Evolutionary conservation across 1,140 invertebrate genomes (phyloP).

Genomic region (Octopus sinensis): DNA sequence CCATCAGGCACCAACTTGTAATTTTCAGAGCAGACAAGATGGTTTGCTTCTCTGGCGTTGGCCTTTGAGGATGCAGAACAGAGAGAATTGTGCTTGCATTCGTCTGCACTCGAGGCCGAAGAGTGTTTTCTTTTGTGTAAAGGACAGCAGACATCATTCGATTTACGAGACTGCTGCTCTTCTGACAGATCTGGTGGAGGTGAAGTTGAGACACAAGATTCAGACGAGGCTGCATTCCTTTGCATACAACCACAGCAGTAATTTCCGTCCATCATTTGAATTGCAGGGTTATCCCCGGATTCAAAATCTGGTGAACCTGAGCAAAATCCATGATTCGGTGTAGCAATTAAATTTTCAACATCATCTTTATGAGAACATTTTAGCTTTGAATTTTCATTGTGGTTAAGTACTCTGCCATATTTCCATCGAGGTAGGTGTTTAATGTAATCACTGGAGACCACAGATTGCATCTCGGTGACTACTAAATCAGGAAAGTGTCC

Average conservation of each 20-base stretch:
- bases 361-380: conserved; percentile 18
- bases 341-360: neutral
- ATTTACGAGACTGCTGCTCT: neutral
- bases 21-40: neutral
- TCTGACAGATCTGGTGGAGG: neutral
- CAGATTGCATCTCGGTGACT: conserved; percentile 55
- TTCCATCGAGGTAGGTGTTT: conserved; percentile 62
- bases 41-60: neutral
- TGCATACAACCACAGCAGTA: conserved; percentile 20
- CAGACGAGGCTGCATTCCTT: neutral
- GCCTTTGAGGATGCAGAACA: neutral
- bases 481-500: conserved; percentile 56
- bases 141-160: neutral
- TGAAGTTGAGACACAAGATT: neutral
- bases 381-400: neutral
- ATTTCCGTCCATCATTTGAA: conserved; percentile 21
- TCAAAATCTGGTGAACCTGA: conserved; percentile 15
- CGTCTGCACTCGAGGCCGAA: neutral
- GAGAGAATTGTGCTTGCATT: too few relatives aligned
- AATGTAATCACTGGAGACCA: conserved; percentile 59
- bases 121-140: neutral
- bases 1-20: conserved; percentile 26
- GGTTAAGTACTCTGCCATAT: conserved; percentile 28
- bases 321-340: neutral
- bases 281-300: neutral